phyloP scores from a whole-genome alignment of 1,140 invertebrate genomes.

The Pseudomyrmex gracilis region DNA sequence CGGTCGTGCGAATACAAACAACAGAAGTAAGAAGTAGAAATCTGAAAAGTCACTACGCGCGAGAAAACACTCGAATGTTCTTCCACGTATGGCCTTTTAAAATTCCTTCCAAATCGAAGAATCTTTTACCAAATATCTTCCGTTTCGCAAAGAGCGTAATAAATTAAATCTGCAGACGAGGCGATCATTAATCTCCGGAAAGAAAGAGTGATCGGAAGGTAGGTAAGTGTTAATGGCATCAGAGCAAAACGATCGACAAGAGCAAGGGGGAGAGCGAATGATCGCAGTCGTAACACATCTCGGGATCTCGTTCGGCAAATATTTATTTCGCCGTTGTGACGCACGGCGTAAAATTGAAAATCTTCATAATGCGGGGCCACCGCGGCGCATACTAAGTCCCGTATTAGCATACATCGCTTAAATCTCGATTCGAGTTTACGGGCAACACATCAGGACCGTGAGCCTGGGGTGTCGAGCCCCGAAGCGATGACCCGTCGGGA shows the following conservation, averaged over 20 bases:
- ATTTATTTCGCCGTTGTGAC: conserved; percentile 68
- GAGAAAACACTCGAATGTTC: too few species aligned
- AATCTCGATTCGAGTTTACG: conserved; percentile 76
- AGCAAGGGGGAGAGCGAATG: background rate
- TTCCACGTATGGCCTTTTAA: background rate
- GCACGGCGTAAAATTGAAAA: conserved; percentile 76
- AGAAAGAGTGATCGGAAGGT: conserved; percentile 24
- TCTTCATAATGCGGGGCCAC: conserved; percentile 74
- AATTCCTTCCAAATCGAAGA: background rate
- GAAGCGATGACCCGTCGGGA: conserved; percentile 29
- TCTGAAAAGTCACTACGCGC: background rate
- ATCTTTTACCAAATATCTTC: background rate
- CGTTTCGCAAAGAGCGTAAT: conserved; percentile 1
- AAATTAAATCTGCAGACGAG: conserved; percentile 27
- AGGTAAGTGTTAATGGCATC: conserved; percentile 62
- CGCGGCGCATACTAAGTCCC: conserved; percentile 74
- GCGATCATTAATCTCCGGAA: conserved; percentile 54
- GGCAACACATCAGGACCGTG: conserved; percentile 45
- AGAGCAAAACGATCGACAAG: conserved; percentile 60
- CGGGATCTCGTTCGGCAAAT: conserved; percentile 61
- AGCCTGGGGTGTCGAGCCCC: conserved; percentile 16
- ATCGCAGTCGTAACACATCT: conserved; percentile 48
- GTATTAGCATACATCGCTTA: conserved; percentile 78
- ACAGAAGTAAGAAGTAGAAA: background rate
- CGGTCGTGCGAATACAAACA: background rate